Percentiles rank a stretch among this genome's conserved stretches.
Conservation (phyloP, 2,113 vertebrate genomes). For the Xenopus borealis region DNA sequence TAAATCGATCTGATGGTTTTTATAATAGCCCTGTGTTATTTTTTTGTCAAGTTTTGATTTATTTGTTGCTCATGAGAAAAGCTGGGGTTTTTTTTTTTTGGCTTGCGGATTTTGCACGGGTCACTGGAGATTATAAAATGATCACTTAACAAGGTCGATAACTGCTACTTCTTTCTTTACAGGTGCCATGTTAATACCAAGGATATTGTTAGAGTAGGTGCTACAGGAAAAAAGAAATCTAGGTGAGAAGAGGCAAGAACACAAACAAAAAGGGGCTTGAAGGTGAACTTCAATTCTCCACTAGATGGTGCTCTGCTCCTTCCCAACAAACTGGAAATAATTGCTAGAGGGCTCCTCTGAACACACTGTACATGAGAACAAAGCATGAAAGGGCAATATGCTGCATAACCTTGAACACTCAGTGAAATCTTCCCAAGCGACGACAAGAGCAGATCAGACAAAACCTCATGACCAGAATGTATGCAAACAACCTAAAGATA, state of each 20-base stretch:
- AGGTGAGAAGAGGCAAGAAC: neutral
- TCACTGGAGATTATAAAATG: neutral
- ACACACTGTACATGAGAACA: conserved; percentile 25
- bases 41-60: neutral
- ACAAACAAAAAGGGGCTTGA: conserved; percentile 36
- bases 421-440: conserved; percentile 21
- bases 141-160: neutral
- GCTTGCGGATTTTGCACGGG: neutral
- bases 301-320: conserved; percentile 73
- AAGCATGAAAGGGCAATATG: conserved; percentile 53
- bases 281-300: conserved; percentile 56
- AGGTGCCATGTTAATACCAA: neutral
- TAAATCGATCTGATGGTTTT: neutral
- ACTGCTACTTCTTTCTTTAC: neutral
- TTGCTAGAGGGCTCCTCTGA: conserved; percentile 26
- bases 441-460: conserved; percentile 34
- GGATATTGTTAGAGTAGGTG: neutral
- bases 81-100: neutral
- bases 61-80: neutral
- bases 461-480: conserved; percentile 30
- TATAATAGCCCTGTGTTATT: neutral
- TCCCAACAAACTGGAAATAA: conserved; percentile 51
- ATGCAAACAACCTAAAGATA: conserved; percentile 39
- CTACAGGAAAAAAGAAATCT: neutral
- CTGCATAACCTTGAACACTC: conserved; percentile 41